Base-by-base conservation (phyloP, 92 coral and sea anemone species). In the Metridium senile region DNA sequence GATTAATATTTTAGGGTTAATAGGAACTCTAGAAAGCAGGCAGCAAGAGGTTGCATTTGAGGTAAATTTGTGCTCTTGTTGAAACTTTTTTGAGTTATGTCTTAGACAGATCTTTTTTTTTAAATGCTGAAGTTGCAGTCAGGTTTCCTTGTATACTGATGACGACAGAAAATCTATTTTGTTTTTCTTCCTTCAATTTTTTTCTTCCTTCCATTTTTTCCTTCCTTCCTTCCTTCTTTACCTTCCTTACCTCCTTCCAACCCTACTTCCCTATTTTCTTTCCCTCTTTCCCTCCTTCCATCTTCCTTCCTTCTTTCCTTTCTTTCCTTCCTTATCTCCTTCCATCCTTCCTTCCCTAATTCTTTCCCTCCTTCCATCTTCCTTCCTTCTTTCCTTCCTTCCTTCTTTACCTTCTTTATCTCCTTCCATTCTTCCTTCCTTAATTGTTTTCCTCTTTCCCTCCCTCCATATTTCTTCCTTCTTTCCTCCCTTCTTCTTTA, bases 31-130 rank as follows among this genome's bases (percentile, higher is more conserved):
- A 72, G 93, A 89, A 47, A 71, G 72, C 29, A 89, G 82, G 68
- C 77, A 58, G 33, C 72, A 70, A 18, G 87, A 85, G 59, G 93
- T 94, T 16, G 98, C 95, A 19, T 66, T 85, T 23, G 91, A 89
- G 94, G 98, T 94, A 27, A 9, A 29, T n/a, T n/a, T n/a, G n/a
- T n/a, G n/a, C n/a, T 70, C 16, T 28, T 52, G 62, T 62, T 28
- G 57, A 68, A 9, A 9, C n/a, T 54, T 11, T 54, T 54, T 11
- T 9, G 25, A 9, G 13, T 8, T 11, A 45, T 16, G 51, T 7
- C 7, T 7, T 45, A 16, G 16, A 16, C 51, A 45, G 51, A 45
- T 45, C 16, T 7, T 45, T 45, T 45, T 16, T 45, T 45, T 45
- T 45, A 16, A 16, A 7, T 45, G 51, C 51, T 45, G 51, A 45